Base-by-base conservation (phyloP, 2,888 invertebrate species). In the Cyaniris semiargus region DNA sequence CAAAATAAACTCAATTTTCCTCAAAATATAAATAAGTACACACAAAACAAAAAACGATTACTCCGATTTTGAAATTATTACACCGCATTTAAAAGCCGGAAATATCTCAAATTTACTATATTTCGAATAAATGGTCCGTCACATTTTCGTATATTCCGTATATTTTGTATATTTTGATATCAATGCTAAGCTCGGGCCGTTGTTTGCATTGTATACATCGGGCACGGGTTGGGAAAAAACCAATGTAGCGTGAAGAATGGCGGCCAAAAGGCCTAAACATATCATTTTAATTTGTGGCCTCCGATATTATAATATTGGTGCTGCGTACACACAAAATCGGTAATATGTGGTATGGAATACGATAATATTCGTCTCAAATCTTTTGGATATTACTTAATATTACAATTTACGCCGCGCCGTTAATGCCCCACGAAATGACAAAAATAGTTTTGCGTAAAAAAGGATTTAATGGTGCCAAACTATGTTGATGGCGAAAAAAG, bases 161-260 rank as follows among this genome's bases (percentile, higher is more conserved):
- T 48, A 15, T 27, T 74, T 74, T 27, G 48, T 74, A 23, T 48
- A 23, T 27, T 74, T 74, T 53, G 7, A 53, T 53, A 74, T 27
- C 27, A 53, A 48, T 48, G 27, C 38, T 74, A 53, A 74, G 74
- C 74, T 74, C 7, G 18, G 72, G 48, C 7, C 5, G n/a, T 72
- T 44, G 23, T 72, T 72, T 48, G 74, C 44, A 74, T 74, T 74
- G 74, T 74, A 27, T 74, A 48, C 27, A 18, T 74, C 21, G 74
- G 74, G 15, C 27, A 21, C 48, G 23, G 74, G 76, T 74, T 79
- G 76, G 78, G 74, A 77, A 78, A 70, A 76, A 78, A 78, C 76
- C 79, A 78, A 78, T 79, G 79, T 78, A 78, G 76, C 77, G 78
- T 78, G 71, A 79, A 78, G 77, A 78, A 80, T 78, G 76, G 66